These are phyloP conservation scores for Leptodactylus fuscus DNA, from an alignment of 2,113 vertebrate species.

Conservation along the genomic window DNA sequence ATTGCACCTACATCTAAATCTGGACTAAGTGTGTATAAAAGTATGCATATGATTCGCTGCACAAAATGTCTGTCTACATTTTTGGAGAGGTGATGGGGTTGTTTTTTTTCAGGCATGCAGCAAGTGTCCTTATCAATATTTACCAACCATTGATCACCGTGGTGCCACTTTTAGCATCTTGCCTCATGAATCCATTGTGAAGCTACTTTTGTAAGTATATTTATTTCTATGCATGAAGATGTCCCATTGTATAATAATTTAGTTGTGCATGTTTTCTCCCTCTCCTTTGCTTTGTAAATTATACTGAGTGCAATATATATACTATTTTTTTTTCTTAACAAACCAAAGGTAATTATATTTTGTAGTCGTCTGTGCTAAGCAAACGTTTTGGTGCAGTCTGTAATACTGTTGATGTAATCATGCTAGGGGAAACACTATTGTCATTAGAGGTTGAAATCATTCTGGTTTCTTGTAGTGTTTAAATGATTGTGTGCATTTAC, in stretches of 20 bases:
- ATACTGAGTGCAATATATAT: constrained; percentile 54
- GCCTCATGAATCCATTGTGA: not conserved
- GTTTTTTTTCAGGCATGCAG: not conserved
- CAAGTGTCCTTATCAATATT: not conserved
- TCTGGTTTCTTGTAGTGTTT: constrained; percentile 15
- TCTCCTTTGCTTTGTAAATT: constrained; percentile 40
- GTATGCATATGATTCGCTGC: too few relatives aligned
- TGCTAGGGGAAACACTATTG: constrained; percentile 4
- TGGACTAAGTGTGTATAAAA: too few relatives aligned
- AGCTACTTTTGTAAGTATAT: constrained; percentile 45
- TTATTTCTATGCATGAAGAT: constrained; percentile 48
- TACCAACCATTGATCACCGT: not conserved
- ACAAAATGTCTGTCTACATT: not conserved
- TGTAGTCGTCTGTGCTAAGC: constrained; percentile 18
- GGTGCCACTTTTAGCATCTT: not conserved
- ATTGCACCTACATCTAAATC: too few relatives aligned
- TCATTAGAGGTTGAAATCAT: not conserved
- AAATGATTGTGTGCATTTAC: constrained; percentile 45
- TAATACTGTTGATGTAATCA: constrained; percentile 16
- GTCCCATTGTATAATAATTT: constrained; percentile 29
- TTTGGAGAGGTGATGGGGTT: not conserved
- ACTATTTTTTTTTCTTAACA: constrained; percentile 18
- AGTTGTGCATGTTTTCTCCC: constrained; percentile 24
- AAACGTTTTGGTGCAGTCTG: constrained; percentile 2
- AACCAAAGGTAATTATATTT: constrained; percentile 56